Percentiles rank a stretch among this genome's conserved stretches.
These are phyloP conservation scores for Nebria brevicollis DNA, from an alignment of 2,888 invertebrate species.

Conservation along the genomic window DNA sequence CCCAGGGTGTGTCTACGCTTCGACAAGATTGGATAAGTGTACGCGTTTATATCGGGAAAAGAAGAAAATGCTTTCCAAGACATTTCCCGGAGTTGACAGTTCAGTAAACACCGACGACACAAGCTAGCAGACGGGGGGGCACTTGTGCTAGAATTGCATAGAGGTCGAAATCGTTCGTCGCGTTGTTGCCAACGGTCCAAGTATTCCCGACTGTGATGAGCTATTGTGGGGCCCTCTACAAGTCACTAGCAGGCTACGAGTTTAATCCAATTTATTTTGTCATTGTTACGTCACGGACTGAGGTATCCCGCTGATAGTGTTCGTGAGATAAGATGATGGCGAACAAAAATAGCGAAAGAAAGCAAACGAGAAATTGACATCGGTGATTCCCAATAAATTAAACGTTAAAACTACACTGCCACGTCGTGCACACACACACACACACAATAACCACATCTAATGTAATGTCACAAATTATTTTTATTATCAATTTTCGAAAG, in stretches of 20 bases:
- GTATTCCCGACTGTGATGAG: constrained; percentile 56
- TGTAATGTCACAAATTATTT: background rate
- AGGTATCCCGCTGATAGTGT: constrained; percentile 44
- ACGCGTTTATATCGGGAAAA: constrained; percentile 59
- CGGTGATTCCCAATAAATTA: constrained; percentile 6
- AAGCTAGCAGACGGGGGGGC: constrained; percentile 45
- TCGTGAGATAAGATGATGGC: constrained; percentile 39
- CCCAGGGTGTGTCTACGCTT: constrained; percentile 40
- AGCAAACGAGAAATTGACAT: background rate
- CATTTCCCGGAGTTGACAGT: constrained; percentile 63
- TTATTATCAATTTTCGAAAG: background rate
- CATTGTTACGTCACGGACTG: constrained; percentile 60
- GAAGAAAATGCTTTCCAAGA: constrained; percentile 62
- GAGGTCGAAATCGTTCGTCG: constrained; percentile 52
- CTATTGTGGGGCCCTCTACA: constrained; percentile 61
- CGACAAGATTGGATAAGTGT: constrained; percentile 62
- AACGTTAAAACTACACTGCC: background rate
- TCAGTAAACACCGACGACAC: constrained; percentile 62
- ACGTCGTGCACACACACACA: background rate
- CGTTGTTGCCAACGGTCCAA: background rate
- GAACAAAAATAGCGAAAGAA: constrained; percentile 46
- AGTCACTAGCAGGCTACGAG: constrained; percentile 62
- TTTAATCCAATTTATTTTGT: constrained; percentile 65
- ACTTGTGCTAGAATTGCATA: constrained; percentile 52
- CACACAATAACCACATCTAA: background rate